Conservation (phyloP, 2,888 invertebrate genomes). For the Cenopis cana region DNA sequence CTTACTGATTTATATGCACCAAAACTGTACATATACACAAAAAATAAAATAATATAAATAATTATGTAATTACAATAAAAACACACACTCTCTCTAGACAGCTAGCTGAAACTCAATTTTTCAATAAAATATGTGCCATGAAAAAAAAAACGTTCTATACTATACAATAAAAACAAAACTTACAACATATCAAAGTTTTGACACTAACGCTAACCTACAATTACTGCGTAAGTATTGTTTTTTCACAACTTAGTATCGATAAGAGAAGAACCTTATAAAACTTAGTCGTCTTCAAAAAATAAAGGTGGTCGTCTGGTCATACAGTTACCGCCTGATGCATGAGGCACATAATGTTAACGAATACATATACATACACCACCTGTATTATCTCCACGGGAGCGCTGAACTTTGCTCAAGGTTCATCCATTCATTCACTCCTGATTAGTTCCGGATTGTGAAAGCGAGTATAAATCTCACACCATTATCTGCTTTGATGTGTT, state of each 20-base stretch:
- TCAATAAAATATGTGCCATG: too few species aligned
- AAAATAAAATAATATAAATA: too few species aligned
- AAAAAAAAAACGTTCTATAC: too few species aligned
- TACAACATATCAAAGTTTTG: too few species aligned
- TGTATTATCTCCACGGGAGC: constrained; percentile 52
- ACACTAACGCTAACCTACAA: too few species aligned
- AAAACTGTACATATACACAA: too few species aligned
- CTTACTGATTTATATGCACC: too few species aligned
- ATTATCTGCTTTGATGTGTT: constrained; percentile 43
- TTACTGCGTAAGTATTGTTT: neutral
- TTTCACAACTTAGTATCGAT: neutral
- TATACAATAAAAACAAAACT: too few species aligned
- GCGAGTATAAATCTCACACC: constrained; percentile 51
- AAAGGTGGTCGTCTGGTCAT: neutral
- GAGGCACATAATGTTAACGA: neutral
- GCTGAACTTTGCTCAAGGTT: constrained; percentile 64
- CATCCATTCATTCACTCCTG: constrained; percentile 61
- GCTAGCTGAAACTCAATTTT: too few species aligned
- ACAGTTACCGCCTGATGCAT: constrained; percentile 14
- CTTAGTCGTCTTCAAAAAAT: neutral
- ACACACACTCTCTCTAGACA: too few species aligned
- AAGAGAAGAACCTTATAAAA: neutral
- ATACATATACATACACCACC: constrained; percentile 14
- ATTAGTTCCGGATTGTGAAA: constrained; percentile 62
- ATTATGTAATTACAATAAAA: too few species aligned